Percentiles rank a stretch among this genome's conserved stretches.
Evolutionary conservation across 2,797 vertebrate genomes (phyloP).

Genomic region (Dermochelys coriacea): DNA sequence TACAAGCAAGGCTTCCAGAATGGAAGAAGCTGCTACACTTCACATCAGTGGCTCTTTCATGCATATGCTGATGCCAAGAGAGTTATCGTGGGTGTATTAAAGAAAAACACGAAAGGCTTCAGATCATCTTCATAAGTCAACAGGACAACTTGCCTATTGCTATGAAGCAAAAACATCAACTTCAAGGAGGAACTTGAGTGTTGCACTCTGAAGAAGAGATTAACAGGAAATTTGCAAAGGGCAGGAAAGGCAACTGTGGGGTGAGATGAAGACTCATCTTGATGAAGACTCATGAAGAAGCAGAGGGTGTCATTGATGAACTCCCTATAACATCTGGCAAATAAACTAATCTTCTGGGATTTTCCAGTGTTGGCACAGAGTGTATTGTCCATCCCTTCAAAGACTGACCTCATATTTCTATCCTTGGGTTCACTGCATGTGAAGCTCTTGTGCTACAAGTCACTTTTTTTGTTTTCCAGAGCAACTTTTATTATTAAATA

Average conservation of each 20-base stretch:
- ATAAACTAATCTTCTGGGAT: slow-evolving; percentile 56
- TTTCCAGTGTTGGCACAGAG: slow-evolving; percentile 56
- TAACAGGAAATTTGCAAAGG: slow-evolving; percentile 62
- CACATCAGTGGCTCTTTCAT: neutral
- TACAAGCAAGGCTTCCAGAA: neutral
- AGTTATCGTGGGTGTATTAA: slow-evolving; percentile 31
- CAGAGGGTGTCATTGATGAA: slow-evolving; percentile 70
- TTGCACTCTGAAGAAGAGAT: slow-evolving; percentile 9
- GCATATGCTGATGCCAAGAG: slow-evolving; percentile 8
- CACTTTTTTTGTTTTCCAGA: slow-evolving; percentile 21
- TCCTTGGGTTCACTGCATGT: slow-evolving; percentile 43
- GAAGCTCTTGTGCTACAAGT: slow-evolving; percentile 21
- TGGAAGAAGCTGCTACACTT: neutral
- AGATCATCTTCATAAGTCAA: slow-evolving; percentile 32
- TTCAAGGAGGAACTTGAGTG: slow-evolving; percentile 15
- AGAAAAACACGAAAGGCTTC: slow-evolving; percentile 54
- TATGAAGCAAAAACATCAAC: neutral
- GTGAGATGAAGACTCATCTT: slow-evolving; percentile 61
- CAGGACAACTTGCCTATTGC: slow-evolving; percentile 36
- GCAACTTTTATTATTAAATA: slow-evolving; percentile 64
- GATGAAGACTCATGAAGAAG: too few relatives aligned
- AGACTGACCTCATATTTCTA: slow-evolving; percentile 60
- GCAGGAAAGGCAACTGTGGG: slow-evolving; percentile 41
- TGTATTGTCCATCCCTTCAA: slow-evolving; percentile 31
- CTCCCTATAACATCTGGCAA: slow-evolving; percentile 76